Conservation (phyloP, 2,113 vertebrate species). For the Macaca mulatta region DNA sequence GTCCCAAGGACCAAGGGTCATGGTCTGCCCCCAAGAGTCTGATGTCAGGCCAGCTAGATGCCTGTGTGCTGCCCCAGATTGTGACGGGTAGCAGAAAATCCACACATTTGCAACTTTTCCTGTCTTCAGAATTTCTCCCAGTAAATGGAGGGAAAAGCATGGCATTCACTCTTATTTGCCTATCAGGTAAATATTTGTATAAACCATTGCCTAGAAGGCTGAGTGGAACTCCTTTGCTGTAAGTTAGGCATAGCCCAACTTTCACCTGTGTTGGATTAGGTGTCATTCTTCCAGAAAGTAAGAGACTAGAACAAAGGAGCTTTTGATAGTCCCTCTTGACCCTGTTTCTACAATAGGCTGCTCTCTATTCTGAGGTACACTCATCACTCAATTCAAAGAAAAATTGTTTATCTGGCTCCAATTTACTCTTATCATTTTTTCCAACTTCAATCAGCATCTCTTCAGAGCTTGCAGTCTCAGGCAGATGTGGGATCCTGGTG, state of each 20-base stretch:
- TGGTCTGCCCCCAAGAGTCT: not conserved
- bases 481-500: slow-evolving; percentile 65
- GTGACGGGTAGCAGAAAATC: not conserved
- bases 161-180: not conserved
- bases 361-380: slow-evolving; percentile 42
- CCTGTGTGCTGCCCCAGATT: not conserved
- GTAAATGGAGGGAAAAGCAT: not conserved
- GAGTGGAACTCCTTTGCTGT: not conserved
- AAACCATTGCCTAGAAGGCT: not conserved
- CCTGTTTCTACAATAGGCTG: not conserved
- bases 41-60: not conserved
- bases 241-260: not conserved
- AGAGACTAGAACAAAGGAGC: not conserved
- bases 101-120: not conserved
- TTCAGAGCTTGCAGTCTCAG: slow-evolving; percentile 51
- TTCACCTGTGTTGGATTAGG: not conserved
- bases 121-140: not conserved
- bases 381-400: slow-evolving; percentile 45
- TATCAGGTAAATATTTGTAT: not conserved
- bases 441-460: slow-evolving; percentile 62
- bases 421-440: slow-evolving; percentile 38
- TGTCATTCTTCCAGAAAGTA: not conserved
- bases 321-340: not conserved
- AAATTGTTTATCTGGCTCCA: slow-evolving; percentile 32
- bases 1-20: not conserved